phyloP scores from a whole-genome alignment of 1,140 invertebrate species.

The Tetragnatha versicolor region DNA sequence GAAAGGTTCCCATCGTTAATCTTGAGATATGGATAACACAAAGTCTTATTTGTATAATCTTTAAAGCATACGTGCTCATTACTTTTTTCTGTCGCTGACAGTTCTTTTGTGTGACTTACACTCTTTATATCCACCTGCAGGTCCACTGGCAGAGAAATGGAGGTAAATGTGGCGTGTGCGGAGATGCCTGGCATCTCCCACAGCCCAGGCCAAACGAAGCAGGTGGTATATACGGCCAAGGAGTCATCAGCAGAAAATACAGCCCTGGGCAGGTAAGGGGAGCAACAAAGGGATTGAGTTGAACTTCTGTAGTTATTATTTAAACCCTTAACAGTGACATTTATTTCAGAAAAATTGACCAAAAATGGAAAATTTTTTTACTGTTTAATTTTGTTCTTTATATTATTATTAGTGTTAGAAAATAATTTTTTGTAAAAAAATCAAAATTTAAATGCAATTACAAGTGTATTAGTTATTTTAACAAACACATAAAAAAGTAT shows the following conservation, averaged over 20 bases:
- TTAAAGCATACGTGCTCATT: not conserved
- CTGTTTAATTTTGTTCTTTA: too few relatives aligned
- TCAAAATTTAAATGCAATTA: too few relatives aligned
- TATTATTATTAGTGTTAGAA: too few relatives aligned
- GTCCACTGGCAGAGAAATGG: constrained; percentile 83
- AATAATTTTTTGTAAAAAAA: too few relatives aligned
- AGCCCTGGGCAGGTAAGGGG: constrained; percentile 67
- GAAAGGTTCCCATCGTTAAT: not conserved
- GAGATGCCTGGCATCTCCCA: constrained; percentile 78
- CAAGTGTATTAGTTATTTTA: too few relatives aligned
- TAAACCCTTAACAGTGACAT: too few relatives aligned
- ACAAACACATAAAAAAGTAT: too few relatives aligned
- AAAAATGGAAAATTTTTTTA: too few relatives aligned
- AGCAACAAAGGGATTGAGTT: too few relatives aligned
- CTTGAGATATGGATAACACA: not conserved
- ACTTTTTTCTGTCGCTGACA: not conserved
- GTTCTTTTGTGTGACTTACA: not conserved
- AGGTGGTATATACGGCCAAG: constrained; percentile 84
- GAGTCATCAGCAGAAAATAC: constrained; percentile 81
- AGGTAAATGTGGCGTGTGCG: constrained; percentile 86
- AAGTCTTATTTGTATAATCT: not conserved
- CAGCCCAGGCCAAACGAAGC: constrained; percentile 83
- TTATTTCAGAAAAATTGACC: too few relatives aligned
- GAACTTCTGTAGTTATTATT: too few relatives aligned
- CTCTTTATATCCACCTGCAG: constrained; percentile 37